These are phyloP conservation scores for Aldabrachelys gigantea DNA, from an alignment of 2,113 vertebrate genomes.

Conservation along the genomic window DNA sequence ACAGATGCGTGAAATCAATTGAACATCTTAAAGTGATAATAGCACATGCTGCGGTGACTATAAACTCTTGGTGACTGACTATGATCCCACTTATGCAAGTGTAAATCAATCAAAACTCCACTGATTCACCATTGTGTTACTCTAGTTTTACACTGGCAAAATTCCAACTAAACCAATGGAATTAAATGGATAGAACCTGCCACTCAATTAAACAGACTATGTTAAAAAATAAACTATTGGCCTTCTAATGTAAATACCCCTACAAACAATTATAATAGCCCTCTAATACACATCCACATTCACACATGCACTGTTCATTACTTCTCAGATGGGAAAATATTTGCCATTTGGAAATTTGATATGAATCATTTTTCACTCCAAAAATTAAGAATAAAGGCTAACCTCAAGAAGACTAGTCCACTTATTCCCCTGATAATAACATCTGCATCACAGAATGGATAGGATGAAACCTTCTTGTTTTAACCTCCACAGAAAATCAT, in stretches of 20 bases:
- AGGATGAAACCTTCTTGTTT: not conserved
- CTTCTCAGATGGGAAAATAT: not conserved
- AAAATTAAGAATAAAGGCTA: fast-evolving
- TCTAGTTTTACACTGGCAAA: conserved; percentile 17
- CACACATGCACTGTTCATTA: not conserved
- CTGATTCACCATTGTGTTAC: not conserved
- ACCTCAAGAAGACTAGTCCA: not conserved
- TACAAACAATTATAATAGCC: not conserved
- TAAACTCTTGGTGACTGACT: conserved; percentile 59
- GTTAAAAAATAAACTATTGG: not conserved
- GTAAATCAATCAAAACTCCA: conserved; percentile 44
- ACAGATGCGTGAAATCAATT: conserved; percentile 47
- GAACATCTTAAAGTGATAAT: conserved; percentile 66
- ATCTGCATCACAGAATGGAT: fast-evolving
- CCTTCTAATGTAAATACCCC: not conserved
- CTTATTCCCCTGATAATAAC: fast-evolving
- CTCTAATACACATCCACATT: not conserved
- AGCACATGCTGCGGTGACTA: conserved; percentile 22
- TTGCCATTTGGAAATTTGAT: not conserved
- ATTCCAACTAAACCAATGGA: not conserved
- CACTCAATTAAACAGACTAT: not conserved
- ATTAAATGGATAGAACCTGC: conserved; percentile 49
- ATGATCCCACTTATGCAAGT: conserved; percentile 44
- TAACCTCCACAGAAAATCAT: not conserved
- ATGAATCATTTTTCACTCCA: not conserved